Evolutionary conservation across 1,140 invertebrate genomes (phyloP).

Genomic region (Drosophila subobscura): DNA sequence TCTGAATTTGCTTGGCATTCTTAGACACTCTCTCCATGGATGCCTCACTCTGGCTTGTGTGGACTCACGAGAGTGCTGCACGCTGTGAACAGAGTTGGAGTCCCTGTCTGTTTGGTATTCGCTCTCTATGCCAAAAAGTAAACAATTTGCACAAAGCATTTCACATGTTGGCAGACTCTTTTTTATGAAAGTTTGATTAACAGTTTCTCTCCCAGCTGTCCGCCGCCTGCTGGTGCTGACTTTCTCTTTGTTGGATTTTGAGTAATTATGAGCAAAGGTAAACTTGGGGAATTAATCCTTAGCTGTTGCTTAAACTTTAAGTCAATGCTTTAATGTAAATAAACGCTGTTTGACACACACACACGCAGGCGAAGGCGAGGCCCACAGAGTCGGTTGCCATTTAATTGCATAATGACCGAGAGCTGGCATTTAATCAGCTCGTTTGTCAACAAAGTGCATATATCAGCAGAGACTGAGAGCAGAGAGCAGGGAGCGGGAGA

Average conservation of each 20-base stretch:
- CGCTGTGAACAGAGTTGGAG: slow-evolving; percentile 41
- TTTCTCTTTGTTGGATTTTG: background rate
- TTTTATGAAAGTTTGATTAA: slow-evolving; percentile 53
- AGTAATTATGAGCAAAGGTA: too few species aligned
- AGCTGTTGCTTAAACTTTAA: slow-evolving; percentile 13
- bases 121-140: slow-evolving; percentile 48
- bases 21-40: slow-evolving; percentile 21
- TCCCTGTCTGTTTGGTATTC: slow-evolving; percentile 22
- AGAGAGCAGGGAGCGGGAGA: background rate
- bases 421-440: slow-evolving; percentile 77
- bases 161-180: slow-evolving; percentile 43
- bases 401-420: slow-evolving; percentile 79
- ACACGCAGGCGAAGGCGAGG: background rate
- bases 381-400: slow-evolving; percentile 49
- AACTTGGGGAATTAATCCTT: too few species aligned
- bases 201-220: slow-evolving; percentile 19
- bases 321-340: slow-evolving; percentile 47
- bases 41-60: slow-evolving; percentile 10
- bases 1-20: slow-evolving; percentile 53
- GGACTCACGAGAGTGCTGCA: slow-evolving; percentile 32
- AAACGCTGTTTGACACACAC: slow-evolving; percentile 10
- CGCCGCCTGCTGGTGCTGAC: background rate
- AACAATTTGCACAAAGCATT: slow-evolving; percentile 76
- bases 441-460: slow-evolving; percentile 80
- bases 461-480: slow-evolving; percentile 70